phyloP scores from a whole-genome alignment of 2,888 invertebrate species.

The Hydroisotoma schaefferi region DNA sequence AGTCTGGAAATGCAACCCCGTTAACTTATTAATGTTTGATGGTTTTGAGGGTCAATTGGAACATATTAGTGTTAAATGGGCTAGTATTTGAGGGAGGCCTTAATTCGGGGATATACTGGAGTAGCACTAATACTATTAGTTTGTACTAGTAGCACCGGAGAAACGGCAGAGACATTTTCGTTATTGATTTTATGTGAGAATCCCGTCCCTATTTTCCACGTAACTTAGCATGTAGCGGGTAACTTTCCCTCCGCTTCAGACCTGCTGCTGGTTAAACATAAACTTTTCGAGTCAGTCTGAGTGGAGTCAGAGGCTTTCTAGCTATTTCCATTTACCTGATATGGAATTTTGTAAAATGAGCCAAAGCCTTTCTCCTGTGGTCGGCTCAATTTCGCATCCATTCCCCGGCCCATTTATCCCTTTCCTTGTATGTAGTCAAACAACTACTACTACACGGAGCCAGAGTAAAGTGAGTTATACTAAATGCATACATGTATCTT shows the following conservation, averaged over 20 bases:
- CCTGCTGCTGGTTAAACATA: background rate
- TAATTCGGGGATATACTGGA: too few species aligned
- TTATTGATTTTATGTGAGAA: conserved; percentile 32
- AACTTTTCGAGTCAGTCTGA: background rate
- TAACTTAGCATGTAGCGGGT: too few species aligned
- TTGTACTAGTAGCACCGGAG: conserved; percentile 10
- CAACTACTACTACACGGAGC: background rate
- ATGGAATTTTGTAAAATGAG: conserved; percentile 10
- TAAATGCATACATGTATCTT: too few species aligned
- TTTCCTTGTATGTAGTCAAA: background rate
- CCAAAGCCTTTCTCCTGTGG: conserved; percentile 15
- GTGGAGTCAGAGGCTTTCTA: conserved; percentile 9
- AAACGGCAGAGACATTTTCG: conserved; percentile 29
- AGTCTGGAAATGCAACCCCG: too few species aligned
- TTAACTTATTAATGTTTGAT: too few species aligned
- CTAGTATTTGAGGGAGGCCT: too few species aligned
- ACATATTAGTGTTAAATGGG: too few species aligned
- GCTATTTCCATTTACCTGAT: conserved; percentile 10
- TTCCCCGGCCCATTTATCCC: conserved; percentile 13
- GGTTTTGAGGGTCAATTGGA: too few species aligned
- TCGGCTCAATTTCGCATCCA: conserved; percentile 17
- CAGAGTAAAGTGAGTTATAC: background rate
- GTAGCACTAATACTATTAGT: too few species aligned
- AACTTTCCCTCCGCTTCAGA: conserved; percentile 4
- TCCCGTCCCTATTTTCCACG: too few species aligned